Conservation (phyloP, 2,113 vertebrate species). For the Cyanistes caeruleus region DNA sequence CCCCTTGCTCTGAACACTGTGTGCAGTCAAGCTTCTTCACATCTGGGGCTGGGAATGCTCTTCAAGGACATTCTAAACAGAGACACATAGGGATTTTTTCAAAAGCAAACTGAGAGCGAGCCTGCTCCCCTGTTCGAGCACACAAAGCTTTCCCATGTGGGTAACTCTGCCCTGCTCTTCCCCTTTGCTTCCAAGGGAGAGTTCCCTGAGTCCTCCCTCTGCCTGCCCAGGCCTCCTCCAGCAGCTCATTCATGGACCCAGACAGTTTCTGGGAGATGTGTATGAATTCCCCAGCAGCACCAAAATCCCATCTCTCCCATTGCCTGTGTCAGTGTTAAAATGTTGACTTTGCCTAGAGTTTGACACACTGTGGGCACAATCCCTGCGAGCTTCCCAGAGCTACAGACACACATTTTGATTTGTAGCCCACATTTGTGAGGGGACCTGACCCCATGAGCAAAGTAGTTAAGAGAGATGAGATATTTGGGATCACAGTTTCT, state of each 20-base stretch:
- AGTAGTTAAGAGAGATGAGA: neutral
- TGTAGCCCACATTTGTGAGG: neutral
- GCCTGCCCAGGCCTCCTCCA: neutral
- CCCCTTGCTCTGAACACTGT: neutral
- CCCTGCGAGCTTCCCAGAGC: neutral
- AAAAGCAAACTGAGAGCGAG: neutral
- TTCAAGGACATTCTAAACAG: neutral
- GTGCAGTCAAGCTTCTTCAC: neutral
- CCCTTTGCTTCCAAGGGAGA: neutral
- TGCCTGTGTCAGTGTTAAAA: neutral
- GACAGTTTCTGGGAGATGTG: neutral
- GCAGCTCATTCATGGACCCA: neutral
- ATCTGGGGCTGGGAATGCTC: neutral
- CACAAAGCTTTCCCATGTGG: neutral
- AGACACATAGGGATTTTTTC: neutral
- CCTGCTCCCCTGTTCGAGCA: fast-evolving
- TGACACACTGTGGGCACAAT: neutral
- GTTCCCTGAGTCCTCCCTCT: neutral
- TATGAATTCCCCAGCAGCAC: fast-evolving
- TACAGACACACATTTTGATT: fast-evolving
- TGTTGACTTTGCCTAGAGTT: neutral
- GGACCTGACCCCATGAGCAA: neutral
- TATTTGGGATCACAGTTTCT: neutral
- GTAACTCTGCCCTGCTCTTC: neutral
- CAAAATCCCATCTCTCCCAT: neutral